A percentile compares a stretch with the other conserved stretches of the same genome.
Evolutionary conservation across 1,140 invertebrate species (phyloP).

Genomic region (Danaus melanippus): DNA sequence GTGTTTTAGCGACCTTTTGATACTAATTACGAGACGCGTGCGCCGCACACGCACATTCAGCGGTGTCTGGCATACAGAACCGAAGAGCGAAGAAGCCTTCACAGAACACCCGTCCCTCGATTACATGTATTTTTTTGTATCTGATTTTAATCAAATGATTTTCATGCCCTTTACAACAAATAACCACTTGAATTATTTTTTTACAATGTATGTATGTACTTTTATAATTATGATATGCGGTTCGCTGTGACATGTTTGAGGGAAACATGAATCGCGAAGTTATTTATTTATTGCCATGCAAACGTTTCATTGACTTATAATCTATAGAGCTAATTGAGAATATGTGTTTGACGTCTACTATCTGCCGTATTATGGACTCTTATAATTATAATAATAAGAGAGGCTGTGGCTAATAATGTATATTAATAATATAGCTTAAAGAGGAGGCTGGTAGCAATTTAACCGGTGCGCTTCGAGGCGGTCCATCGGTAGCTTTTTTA

Average conservation of each 20-base stretch:
- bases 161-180: conserved; percentile 16
- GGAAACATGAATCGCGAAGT: too few species aligned
- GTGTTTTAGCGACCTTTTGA: conserved; percentile 62
- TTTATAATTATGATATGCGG: too few species aligned
- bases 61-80: conserved; percentile 29
- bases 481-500: conserved; percentile 11
- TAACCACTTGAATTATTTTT: too few species aligned
- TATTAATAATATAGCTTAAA: conserved; percentile 29
- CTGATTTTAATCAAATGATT: conserved; percentile 48
- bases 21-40: conserved; percentile 58
- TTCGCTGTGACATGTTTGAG: too few species aligned
- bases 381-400: too few species aligned
- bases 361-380: too few species aligned
- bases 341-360: too few species aligned
- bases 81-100: conserved; percentile 27
- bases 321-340: too few species aligned
- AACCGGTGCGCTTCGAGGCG: conserved; percentile 33
- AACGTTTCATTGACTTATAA: too few species aligned
- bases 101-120: conserved; percentile 26
- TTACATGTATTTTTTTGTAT: conserved; percentile 42
- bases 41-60: conserved; percentile 34
- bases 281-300: too few species aligned
- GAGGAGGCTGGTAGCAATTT: conserved; percentile 41
- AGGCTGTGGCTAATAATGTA: conserved; percentile 14
- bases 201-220: too few species aligned